Percentiles rank a stretch among this genome's conserved stretches.
These are phyloP conservation scores for Salvator merianae DNA, from an alignment of 2,113 vertebrate species.

Conservation along the genomic window DNA sequence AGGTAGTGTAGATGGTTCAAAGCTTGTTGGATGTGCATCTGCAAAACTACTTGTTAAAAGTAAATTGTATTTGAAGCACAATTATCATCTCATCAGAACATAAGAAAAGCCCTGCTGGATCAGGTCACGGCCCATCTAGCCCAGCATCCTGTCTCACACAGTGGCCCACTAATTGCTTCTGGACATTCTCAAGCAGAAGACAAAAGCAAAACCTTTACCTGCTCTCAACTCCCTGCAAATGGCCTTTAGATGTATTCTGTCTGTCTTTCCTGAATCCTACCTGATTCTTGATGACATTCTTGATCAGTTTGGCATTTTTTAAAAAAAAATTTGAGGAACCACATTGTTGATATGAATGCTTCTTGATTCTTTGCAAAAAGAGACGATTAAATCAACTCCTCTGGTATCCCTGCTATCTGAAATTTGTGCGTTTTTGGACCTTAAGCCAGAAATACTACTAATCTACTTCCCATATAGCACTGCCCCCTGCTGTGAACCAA, in stretches of 20 bases:
- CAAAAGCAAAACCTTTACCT: too few species aligned
- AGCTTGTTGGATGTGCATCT: background rate
- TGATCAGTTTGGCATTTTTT: background rate
- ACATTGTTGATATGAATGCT: background rate
- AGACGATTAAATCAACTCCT: background rate
- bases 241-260: too few species aligned
- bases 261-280: too few species aligned
- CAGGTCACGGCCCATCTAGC: too few species aligned
- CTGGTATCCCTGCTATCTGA: accelerated
- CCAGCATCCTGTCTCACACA: too few species aligned
- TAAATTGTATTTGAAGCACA: background rate
- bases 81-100: too few species aligned
- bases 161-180: too few species aligned
- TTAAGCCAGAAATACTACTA: slow-evolving; percentile 6
- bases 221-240: too few species aligned
- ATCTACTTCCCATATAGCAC: slow-evolving; percentile 60
- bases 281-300: slow-evolving; percentile 1
- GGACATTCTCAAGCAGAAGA: too few species aligned
- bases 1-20: too few species aligned
- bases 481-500: slow-evolving; percentile 61
- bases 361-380: background rate
- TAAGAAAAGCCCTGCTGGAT: too few species aligned
- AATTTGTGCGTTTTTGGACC: background rate
- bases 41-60: background rate
- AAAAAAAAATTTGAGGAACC: background rate